phyloP scores from a whole-genome alignment of 2,113 vertebrate species.

The Turnix velox region DNA sequence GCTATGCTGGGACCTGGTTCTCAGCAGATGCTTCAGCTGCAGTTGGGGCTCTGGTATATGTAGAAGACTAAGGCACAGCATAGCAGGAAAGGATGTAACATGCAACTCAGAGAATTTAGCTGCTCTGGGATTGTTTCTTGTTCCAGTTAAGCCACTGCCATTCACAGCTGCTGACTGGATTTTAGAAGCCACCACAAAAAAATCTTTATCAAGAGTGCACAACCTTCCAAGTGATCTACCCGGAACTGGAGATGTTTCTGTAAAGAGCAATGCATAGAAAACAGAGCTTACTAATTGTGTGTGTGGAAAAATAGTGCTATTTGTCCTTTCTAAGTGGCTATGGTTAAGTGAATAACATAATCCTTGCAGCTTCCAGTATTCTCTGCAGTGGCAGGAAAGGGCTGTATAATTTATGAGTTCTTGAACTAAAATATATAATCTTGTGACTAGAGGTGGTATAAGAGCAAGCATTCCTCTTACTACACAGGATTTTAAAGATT shows the following conservation, averaged over 20 bases:
- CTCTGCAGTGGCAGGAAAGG: not conserved
- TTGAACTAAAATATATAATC: not conserved
- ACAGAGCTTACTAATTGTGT: not conserved
- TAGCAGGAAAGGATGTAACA: not conserved
- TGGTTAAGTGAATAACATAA: not conserved
- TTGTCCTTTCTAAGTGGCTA: not conserved
- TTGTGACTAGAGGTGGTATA: not conserved
- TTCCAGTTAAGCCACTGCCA: not conserved
- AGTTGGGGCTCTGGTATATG: not conserved
- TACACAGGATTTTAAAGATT: not conserved
- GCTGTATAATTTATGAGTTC: not conserved
- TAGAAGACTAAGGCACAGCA: not conserved
- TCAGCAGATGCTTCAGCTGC: not conserved
- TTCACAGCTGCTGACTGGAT: not conserved
- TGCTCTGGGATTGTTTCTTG: not conserved
- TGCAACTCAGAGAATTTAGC: not conserved
- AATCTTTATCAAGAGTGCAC: not conserved
- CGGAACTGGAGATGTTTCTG: not conserved
- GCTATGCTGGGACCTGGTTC: fast-evolving
- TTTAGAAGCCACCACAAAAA: not conserved
- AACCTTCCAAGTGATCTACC: not conserved
- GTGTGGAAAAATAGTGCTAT: not conserved
- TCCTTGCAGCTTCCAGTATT: not conserved
- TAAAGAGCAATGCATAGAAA: not conserved
- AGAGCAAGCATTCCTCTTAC: not conserved